Evolutionary conservation across 1,140 invertebrate species (phyloP), one percentile per base, ranked within the genome.

Genomic region (Polypedilum vanderplanki): DNA sequence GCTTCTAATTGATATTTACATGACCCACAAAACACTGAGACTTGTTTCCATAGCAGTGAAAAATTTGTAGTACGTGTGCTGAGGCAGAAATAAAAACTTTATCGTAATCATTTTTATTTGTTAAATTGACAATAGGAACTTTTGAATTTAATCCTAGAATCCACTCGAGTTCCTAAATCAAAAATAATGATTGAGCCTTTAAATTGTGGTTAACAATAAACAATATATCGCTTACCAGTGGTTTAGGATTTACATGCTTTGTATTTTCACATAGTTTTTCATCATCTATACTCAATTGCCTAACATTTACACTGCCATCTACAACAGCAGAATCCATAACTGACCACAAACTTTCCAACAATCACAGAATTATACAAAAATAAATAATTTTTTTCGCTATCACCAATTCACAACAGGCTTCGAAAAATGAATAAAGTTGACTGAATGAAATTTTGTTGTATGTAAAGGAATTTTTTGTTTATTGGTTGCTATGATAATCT

Each of bases 1-100:
- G 5, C 1, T 67, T 67, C n/a, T 12, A 46, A 57, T 33, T 57
- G 46, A 57, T 57, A 70, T 22, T 70, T 70, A 70, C 65, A 70
- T 70, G 65, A 70, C 65, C 65, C 65, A 70, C 65, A 70, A 70
- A 70, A 70, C 20, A 70, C 12, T 57, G 12, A 7, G 10, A 18
- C 9, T 70, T 70, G 65, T 70, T 22, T n/a, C 65, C 17, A 70
- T 70, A n/a, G 65, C 65, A 70, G 18, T 22, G 17, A 20, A 70
- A 70, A 20, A 70, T 70, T 70, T 70, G 65, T 5, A 70, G 18
- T 20, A 70, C 20, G 9, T 70, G 65, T 20, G 17, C 65, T 0
- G 65, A 70, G 3, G 18, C 20, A 18, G 17, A 20, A 9, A 70
- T 18, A 17, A 70, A 70, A 8, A 9, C 5, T 70, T 70, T 70